A percentile compares a stretch with the other conserved stretches of the same genome.
Conservation (phyloP, 1,140 invertebrate species). For the Musca domestica region DNA sequence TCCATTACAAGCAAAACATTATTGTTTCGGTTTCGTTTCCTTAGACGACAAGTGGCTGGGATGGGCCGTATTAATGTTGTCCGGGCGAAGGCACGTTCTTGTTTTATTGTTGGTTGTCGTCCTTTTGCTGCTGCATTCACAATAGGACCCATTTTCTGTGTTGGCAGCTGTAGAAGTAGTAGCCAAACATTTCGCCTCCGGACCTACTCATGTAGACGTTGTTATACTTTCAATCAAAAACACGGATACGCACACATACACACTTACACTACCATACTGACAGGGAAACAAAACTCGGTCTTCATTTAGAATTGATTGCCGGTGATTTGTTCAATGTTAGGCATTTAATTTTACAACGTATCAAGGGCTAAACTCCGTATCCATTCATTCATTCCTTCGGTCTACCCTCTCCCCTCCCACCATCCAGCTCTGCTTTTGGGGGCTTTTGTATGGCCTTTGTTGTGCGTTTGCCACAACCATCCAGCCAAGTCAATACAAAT, state of each 20-base stretch:
- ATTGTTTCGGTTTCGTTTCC: constrained; percentile 26
- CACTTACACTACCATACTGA: too few relatives aligned
- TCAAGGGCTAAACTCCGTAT: constrained; percentile 16
- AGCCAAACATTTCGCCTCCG: constrained; percentile 2
- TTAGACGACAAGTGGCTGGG: neutral
- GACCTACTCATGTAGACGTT: neutral
- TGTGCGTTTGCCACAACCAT: neutral
- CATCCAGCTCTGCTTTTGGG: neutral
- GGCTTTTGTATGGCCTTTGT: neutral
- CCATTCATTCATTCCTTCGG: neutral
- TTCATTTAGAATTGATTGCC: constrained; percentile 20
- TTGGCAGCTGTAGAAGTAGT: too few relatives aligned
- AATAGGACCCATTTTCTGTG: neutral
- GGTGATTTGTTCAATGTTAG: constrained; percentile 25
- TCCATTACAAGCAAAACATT: constrained; percentile 44
- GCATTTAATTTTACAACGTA: constrained; percentile 24
- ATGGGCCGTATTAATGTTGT: neutral
- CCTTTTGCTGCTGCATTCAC: neutral
- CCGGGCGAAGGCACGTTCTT: constrained; percentile 10
- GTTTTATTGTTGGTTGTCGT: too few relatives aligned
- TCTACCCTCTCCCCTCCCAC: neutral
- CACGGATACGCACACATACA: too few relatives aligned
- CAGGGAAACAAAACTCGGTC: neutral
- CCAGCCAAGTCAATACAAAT: constrained; percentile 1
- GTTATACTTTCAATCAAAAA: neutral